These are phyloP conservation scores for Acanthococcus lagerstroemiae DNA, from an alignment of 2,888 invertebrate species.

Conservation along the genomic window DNA sequence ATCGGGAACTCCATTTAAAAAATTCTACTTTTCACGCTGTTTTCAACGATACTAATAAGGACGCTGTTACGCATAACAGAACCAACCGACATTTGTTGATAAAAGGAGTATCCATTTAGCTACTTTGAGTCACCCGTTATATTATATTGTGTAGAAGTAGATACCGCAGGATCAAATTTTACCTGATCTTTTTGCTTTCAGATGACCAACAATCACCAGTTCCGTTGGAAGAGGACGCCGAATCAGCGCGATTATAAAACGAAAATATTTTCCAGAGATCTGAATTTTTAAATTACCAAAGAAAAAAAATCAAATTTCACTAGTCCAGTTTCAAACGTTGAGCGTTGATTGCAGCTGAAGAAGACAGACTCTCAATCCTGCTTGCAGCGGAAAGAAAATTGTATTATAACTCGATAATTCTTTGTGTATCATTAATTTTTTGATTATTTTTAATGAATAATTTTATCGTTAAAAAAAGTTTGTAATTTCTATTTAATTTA, in stretches of 20 bases:
- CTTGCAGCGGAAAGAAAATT: no score
- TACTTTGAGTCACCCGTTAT: no score
- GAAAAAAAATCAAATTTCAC: constrained; percentile 25
- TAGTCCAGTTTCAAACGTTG: constrained; percentile 4
- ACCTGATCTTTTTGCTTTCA: background rate
- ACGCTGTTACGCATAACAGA: no score
- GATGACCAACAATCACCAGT: background rate
- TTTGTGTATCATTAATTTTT: no score
- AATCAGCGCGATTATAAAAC: background rate
- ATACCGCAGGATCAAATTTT: background rate
- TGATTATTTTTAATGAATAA: background rate
- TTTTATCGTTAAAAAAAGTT: background rate
- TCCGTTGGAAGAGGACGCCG: background rate
- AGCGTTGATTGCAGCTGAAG: background rate
- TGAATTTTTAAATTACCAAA: constrained; percentile 24
- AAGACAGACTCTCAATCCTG: background rate
- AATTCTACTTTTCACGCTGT: no score
- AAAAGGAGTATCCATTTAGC: no score
- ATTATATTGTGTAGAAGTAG: no score
- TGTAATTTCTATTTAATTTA: no score
- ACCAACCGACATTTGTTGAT: no score
- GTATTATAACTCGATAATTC: no score
- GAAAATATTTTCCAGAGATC: background rate
- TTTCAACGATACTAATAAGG: no score
- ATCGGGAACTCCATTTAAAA: no score